Base-by-base conservation (phyloP, 2,797 vertebrate genomes). In the Trachops cirrhosus region DNA sequence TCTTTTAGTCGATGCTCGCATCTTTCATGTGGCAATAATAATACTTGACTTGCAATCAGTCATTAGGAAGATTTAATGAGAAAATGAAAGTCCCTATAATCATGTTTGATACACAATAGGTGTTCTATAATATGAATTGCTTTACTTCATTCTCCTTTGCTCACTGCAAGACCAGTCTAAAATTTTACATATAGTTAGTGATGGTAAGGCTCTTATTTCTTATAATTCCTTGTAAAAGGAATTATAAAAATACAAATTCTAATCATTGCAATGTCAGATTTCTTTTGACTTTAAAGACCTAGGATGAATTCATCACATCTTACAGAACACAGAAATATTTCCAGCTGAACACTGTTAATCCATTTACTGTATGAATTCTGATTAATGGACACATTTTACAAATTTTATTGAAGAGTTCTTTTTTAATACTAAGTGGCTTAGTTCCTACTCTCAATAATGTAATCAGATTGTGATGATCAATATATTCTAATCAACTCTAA, bases 41-140 rank as follows among this genome's bases (percentile, higher is more conserved):
- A 75, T 21, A 79, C 59, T 83, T 86, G 52, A 89, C 90, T 96
- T 86, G 59, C 15, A 77, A 87, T 34, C 46, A 73, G 68, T 82
- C 21, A 78, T 89, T 26, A n/a, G 50, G 39, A 78, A 68, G 52
- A 57, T 46, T 70, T 89, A 59, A 93, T 86, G 46, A 94, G 86
- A 86, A 70, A 94, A 54, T 32, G 7, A 37, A 50, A 91, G 68
- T 74, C 52, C 32, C 78, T 84, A 24, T 50, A 37, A 19, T 10
- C 48, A 6, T 26, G 9, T 50, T 79, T 67, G 71, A 50, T 41
- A 37, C 5, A 21, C 26, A 86, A 16, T 41, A 71, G 10, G 19
- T 62, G 50, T 34, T 84, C 86, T 57, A 34, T 64, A 93, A 57
- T 34, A 89, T 19, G 9, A 78, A n/a, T 78, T 54, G 67, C 46